These are phyloP conservation scores for Hestina assimilis DNA, from an alignment of 1,140 invertebrate genomes.

Conservation along the genomic window DNA sequence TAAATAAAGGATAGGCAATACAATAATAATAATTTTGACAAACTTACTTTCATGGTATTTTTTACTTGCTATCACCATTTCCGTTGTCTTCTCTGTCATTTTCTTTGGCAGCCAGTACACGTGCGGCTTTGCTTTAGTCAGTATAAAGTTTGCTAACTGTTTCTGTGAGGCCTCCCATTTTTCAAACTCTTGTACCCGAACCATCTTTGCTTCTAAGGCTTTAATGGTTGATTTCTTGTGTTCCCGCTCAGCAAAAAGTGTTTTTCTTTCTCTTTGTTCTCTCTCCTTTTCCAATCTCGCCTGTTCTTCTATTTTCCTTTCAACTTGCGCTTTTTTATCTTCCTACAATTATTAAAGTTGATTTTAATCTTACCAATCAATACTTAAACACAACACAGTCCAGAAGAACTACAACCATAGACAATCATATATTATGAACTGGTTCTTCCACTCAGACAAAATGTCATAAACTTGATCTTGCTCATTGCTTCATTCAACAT, in stretches of 20 bases:
- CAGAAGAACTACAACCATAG: too few species aligned
- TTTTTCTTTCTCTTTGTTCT: constrained; percentile 89
- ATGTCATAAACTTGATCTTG: too few species aligned
- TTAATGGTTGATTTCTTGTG: constrained; percentile 93
- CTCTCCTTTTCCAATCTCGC: constrained; percentile 92
- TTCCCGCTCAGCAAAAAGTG: constrained; percentile 91
- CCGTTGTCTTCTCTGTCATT: constrained; percentile 77
- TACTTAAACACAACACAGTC: too few species aligned
- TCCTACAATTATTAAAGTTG: constrained; percentile 42
- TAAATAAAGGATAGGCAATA: too few species aligned
- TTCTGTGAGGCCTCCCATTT: constrained; percentile 91
- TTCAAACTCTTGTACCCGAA: constrained; percentile 91
- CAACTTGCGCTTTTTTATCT: constrained; percentile 87
- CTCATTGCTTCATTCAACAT: too few species aligned
- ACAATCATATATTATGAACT: too few species aligned
- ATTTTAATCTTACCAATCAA: neutral
- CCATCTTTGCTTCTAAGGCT: constrained; percentile 94
- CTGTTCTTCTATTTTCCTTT: constrained; percentile 95
- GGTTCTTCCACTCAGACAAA: too few species aligned
- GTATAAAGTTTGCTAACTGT: constrained; percentile 89
- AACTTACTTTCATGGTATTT: constrained; percentile 78
- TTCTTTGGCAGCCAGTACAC: constrained; percentile 93
- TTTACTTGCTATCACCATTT: constrained; percentile 73
- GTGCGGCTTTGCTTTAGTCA: constrained; percentile 90
- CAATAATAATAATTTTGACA: neutral